Conservation (phyloP, 2,113 vertebrate genomes). For the Rhea pennata region DNA sequence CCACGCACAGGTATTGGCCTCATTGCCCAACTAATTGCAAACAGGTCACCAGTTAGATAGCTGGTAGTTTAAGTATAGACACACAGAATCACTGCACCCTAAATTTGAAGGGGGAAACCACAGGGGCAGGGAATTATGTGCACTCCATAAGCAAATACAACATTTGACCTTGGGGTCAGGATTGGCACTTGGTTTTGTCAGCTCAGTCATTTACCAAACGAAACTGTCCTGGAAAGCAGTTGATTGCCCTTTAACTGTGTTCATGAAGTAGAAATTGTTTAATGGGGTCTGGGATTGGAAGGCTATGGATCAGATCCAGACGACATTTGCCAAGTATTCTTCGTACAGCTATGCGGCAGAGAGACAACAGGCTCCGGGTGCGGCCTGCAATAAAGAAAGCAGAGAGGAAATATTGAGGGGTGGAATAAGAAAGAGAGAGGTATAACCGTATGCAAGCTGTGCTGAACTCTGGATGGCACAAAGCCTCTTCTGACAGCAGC, state of each 20-base stretch:
- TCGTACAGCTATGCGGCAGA: conserved; percentile 89
- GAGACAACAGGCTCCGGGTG: conserved; percentile 80
- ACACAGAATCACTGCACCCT: conserved; percentile 35
- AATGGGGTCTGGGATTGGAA: conserved; percentile 88
- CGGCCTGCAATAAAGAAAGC: conserved; percentile 70
- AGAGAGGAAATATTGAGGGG: not conserved
- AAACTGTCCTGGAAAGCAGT: not conserved
- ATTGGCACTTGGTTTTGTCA: not conserved
- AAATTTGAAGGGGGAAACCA: not conserved
- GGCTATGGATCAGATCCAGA: conserved; percentile 79
- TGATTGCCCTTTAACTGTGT: not conserved
- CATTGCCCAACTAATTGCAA: not conserved
- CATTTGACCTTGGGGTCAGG: not conserved
- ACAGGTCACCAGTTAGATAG: not conserved
- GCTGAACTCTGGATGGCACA: not conserved
- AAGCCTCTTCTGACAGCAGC: not conserved
- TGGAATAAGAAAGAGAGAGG: not conserved
- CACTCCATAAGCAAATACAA: not conserved
- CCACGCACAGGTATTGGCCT: not conserved
- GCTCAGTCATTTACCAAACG: not conserved
- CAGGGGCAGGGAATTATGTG: not conserved
- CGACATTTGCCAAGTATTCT: conserved; percentile 86
- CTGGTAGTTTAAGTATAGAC: not conserved
- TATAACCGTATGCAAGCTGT: not conserved
- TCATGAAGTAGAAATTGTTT: conserved; percentile 87